phyloP scores from a whole-genome alignment of 1,140 invertebrate species.

The Cyclargus thomasi region DNA sequence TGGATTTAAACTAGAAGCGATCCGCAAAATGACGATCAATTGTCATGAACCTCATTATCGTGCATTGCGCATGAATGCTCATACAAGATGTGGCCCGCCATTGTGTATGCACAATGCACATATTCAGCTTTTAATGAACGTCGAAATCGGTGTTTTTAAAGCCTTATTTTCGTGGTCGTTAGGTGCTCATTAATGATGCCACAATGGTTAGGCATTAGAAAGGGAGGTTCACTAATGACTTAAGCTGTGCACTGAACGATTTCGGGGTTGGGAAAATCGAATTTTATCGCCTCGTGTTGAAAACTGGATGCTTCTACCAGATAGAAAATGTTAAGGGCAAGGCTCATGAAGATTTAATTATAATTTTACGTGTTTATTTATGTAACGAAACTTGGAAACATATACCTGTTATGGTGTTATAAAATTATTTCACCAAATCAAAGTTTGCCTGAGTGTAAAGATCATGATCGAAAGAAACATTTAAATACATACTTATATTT shows the following conservation, averaged over 20 bases:
- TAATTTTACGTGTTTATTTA: too few relatives aligned
- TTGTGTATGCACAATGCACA: conserved; percentile 20
- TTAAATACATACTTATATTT: too few relatives aligned
- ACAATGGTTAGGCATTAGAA: conserved; percentile 74
- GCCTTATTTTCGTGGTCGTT: conserved; percentile 51
- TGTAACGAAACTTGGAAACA: too few relatives aligned
- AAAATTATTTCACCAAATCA: too few relatives aligned
- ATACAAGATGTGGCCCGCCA: not conserved
- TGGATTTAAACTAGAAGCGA: not conserved
- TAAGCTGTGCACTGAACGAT: conserved; percentile 23
- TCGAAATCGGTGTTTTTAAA: conserved; percentile 42
- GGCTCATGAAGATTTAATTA: too few relatives aligned
- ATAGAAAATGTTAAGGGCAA: too few relatives aligned
- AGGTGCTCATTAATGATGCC: conserved; percentile 61
- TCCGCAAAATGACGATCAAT: not conserved
- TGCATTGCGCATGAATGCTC: not conserved
- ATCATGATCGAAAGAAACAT: too few relatives aligned
- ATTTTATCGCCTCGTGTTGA: not conserved
- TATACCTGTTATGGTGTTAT: too few relatives aligned
- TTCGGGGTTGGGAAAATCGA: not conserved
- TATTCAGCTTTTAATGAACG: conserved; percentile 35
- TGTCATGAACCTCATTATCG: not conserved
- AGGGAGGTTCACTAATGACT: conserved; percentile 65
- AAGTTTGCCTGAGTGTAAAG: too few relatives aligned
- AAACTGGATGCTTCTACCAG: too few relatives aligned